phyloP scores from a whole-genome alignment of 2,888 invertebrate genomes.

The Phortica okadai region DNA sequence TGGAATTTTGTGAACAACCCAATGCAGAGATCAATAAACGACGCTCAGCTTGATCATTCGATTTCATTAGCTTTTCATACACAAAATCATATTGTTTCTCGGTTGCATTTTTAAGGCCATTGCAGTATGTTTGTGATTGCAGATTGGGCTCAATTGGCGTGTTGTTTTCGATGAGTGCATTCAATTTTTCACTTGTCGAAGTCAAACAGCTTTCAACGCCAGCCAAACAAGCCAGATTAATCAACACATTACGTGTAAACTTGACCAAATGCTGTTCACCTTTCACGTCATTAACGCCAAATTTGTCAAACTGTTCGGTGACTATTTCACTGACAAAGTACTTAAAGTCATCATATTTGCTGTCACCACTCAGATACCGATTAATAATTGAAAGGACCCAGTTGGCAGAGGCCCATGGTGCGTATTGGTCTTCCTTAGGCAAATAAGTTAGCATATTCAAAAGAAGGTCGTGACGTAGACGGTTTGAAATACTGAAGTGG shows the following conservation, averaged over 20 bases:
- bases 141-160: slow-evolving; percentile 69
- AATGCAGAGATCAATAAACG: slow-evolving; percentile 80
- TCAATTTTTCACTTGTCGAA: slow-evolving; percentile 66
- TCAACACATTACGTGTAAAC: slow-evolving; percentile 65
- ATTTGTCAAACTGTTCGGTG: slow-evolving; percentile 62
- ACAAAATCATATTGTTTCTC: slow-evolving; percentile 81
- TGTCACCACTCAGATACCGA: slow-evolving; percentile 65
- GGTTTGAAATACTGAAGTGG: slow-evolving; percentile 58
- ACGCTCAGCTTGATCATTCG: slow-evolving; percentile 80
- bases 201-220: slow-evolving; percentile 65
- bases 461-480: slow-evolving; percentile 59
- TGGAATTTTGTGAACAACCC: slow-evolving; percentile 80
- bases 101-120: slow-evolving; percentile 72
- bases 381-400: slow-evolving; percentile 59
- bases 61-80: slow-evolving; percentile 78
- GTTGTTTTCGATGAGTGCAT: slow-evolving; percentile 51
- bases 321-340: slow-evolving; percentile 62
- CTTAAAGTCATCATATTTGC: slow-evolving; percentile 58
- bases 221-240: slow-evolving; percentile 71
- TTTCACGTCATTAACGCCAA: slow-evolving; percentile 65
- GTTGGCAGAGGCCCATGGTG: slow-evolving; percentile 71
- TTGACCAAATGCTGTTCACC: slow-evolving; percentile 71
- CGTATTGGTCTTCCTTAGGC: slow-evolving; percentile 70
- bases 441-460: slow-evolving; percentile 69
- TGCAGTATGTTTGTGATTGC: slow-evolving; percentile 73